phyloP scores from a whole-genome alignment of 2,797 vertebrate species.

The Eidolon dupreanum region DNA sequence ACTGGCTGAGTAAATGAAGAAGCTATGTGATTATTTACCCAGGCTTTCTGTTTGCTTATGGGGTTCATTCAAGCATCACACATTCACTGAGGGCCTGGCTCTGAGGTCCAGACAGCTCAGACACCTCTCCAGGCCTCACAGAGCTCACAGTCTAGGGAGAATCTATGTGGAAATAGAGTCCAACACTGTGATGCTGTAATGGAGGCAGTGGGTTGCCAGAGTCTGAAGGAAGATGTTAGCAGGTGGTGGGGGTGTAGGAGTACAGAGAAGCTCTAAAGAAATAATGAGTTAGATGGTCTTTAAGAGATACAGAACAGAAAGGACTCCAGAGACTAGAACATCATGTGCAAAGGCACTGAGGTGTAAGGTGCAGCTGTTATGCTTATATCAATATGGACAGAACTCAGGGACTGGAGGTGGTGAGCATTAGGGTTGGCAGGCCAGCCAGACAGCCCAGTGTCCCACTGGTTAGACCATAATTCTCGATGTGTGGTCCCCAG shows the following conservation, averaged over 20 bases:
- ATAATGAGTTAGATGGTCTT: background rate
- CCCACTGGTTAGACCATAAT: background rate
- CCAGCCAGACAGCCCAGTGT: background rate
- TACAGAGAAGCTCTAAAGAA: background rate
- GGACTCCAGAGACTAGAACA: background rate
- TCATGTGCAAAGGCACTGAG: background rate
- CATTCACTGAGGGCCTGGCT: background rate
- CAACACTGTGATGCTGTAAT: accelerated
- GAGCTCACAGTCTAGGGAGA: background rate
- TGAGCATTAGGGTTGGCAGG: background rate
- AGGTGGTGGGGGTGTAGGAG: background rate
- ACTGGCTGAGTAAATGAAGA: background rate
- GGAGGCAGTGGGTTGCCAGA: background rate
- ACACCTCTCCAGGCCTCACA: background rate
- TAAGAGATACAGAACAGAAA: background rate
- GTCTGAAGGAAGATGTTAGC: accelerated
- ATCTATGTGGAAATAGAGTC: background rate
- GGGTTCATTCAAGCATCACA: background rate
- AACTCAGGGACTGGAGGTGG: background rate
- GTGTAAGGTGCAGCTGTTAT: background rate
- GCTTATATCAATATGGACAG: background rate
- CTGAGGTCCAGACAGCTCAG: background rate
- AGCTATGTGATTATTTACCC: background rate
- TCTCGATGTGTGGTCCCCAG: background rate
- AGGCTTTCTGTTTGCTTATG: background rate